These are phyloP conservation scores for Caerostris darwini DNA, from an alignment of 1,140 invertebrate genomes.

Conservation along the genomic window DNA sequence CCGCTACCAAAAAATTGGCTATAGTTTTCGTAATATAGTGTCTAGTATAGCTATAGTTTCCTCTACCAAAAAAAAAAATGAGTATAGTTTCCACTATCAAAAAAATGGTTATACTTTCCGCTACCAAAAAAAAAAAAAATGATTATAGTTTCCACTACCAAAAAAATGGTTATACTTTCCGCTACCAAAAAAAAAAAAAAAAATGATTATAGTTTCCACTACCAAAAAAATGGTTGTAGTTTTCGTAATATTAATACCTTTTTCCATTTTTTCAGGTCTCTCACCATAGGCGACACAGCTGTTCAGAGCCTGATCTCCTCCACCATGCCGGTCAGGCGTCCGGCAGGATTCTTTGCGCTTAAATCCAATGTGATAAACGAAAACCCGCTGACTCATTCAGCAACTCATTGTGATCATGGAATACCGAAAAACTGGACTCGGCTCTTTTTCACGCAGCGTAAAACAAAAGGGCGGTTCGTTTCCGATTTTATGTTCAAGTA, in stretches of 20 bases:
- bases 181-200: no score
- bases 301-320: constrained; percentile 80
- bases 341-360: constrained; percentile 55
- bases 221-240: no score
- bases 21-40: no score
- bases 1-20: no score
- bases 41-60: no score
- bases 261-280: constrained; percentile 69
- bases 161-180: no score
- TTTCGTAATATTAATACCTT: neutral
- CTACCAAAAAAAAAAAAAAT: no score
- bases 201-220: no score
- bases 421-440: neutral
- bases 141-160: no score
- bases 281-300: constrained; percentile 81
- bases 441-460: neutral
- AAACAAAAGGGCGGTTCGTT: neutral
- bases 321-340: constrained; percentile 78
- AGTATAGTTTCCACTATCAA: no score
- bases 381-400: neutral
- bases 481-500: constrained; percentile 1
- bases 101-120: no score
- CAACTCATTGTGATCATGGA: constrained; percentile 10
- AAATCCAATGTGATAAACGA: constrained; percentile 41
- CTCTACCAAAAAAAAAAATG: no score